Conservation (phyloP, 2,888 invertebrate genomes). For the Oxycera nigricornis region DNA sequence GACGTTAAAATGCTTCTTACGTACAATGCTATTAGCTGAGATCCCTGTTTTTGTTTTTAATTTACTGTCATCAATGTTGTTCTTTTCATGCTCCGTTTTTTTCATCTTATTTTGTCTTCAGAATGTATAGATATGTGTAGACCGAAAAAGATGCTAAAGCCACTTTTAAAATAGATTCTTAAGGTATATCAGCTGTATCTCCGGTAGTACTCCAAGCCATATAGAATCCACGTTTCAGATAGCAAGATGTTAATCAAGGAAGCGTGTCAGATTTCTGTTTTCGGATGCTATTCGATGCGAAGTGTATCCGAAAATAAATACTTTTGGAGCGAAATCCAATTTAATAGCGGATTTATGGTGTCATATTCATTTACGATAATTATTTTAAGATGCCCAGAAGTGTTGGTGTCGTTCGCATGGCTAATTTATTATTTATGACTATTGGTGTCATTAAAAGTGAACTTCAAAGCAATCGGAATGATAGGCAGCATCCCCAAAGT, state of each 20-base stretch:
- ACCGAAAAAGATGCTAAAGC: too few relatives aligned
- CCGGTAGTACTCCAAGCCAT: not conserved
- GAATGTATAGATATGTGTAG: not conserved
- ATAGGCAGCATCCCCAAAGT: too few relatives aligned
- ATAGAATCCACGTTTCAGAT: too few relatives aligned
- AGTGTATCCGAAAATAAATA: not conserved
- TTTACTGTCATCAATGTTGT: not conserved
- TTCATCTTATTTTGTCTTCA: not conserved
- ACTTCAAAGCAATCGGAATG: too few relatives aligned
- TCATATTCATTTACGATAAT: not conserved
- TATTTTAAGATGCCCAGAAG: not conserved
- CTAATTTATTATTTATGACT: too few relatives aligned
- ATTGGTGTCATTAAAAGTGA: too few relatives aligned
- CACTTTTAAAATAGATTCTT: not conserved
- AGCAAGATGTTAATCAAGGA: not conserved
- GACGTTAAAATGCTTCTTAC: not conserved
- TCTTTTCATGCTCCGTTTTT: not conserved
- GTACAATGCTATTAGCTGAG: not conserved
- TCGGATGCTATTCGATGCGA: not conserved
- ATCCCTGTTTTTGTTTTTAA: not conserved
- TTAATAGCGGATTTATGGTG: not conserved
- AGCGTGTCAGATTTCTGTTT: not conserved
- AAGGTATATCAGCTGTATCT: slow-evolving; percentile 2
- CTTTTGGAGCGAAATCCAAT: not conserved
- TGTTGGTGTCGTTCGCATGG: too few relatives aligned